phyloP scores from a whole-genome alignment of 2,888 invertebrate genomes.

The Sinopyrophorus schimmeli region DNA sequence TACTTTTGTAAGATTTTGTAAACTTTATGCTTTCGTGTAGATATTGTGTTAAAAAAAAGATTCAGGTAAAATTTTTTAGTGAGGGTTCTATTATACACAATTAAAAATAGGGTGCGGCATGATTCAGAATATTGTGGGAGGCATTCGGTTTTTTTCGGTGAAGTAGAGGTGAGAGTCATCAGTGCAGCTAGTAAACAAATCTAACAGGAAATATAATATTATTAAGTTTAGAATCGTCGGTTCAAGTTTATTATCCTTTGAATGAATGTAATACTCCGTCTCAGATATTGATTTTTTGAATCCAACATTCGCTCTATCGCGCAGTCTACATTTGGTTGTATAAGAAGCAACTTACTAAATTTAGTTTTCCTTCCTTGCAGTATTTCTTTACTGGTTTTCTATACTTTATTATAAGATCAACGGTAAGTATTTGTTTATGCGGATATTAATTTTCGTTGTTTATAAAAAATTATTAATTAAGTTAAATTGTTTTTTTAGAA shows the following conservation, averaged over 20 bases:
- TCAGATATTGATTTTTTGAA: slow-evolving; percentile 18
- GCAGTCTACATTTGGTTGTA: slow-evolving; percentile 13
- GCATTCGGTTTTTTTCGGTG: slow-evolving; percentile 22
- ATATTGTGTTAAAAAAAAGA: too few species aligned
- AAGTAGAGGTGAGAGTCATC: slow-evolving; percentile 3
- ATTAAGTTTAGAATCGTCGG: background rate
- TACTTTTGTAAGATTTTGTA: too few species aligned
- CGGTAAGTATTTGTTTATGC: background rate
- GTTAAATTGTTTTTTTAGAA: slow-evolving; percentile 1
- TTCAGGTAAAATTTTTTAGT: too few species aligned
- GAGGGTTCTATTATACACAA: too few species aligned
- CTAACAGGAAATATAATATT: slow-evolving; percentile 18
- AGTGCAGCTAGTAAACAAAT: slow-evolving; percentile 18
- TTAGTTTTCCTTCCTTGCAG: slow-evolving; percentile 5
- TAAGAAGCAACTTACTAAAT: slow-evolving; percentile 11
- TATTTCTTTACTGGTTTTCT: background rate
- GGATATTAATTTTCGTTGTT: background rate
- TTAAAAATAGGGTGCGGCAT: slow-evolving; percentile 24
- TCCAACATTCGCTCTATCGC: slow-evolving; percentile 8
- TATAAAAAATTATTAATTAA: background rate
- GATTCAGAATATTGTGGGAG: slow-evolving; percentile 15
- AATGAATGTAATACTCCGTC: slow-evolving; percentile 3
- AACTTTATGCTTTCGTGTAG: too few species aligned
- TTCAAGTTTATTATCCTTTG: background rate
- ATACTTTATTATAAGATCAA: background rate